phyloP scores from a whole-genome alignment of 2,113 vertebrate species.

The Chionomys nivalis region DNA sequence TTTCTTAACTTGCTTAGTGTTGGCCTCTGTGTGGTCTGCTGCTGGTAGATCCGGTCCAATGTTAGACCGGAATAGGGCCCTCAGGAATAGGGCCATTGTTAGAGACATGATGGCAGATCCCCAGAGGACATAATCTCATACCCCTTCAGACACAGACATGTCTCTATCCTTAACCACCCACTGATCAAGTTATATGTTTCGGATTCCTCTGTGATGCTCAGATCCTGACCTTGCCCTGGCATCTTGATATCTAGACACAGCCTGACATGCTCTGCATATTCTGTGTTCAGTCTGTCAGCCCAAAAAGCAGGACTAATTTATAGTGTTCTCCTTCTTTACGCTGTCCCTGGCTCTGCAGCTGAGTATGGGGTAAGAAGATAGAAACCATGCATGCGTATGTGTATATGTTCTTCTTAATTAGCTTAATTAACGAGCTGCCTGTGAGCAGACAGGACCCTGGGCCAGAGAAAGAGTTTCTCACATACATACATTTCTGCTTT shows the following conservation, averaged over 20 bases:
- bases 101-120: not conserved
- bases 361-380: not conserved
- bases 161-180: not conserved
- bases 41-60: not conserved
- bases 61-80: no score
- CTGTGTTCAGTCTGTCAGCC: not conserved
- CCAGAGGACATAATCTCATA: no score
- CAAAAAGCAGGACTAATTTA: not conserved
- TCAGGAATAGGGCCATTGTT: not conserved
- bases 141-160: not conserved
- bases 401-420: not conserved
- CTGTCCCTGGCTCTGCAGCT: not conserved
- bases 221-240: not conserved
- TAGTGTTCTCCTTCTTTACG: not conserved
- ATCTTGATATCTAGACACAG: not conserved
- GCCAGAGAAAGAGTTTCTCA: slow-evolving; percentile 36
- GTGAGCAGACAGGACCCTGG: not conserved
- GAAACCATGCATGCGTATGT: no score
- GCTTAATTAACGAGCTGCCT: not conserved
- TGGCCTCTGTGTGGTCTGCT: not conserved
- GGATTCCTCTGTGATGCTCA: not conserved
- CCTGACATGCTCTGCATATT: not conserved
- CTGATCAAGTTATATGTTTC: not conserved
- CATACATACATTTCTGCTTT: not conserved
- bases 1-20: not conserved